Evolutionary conservation across 2,888 invertebrate genomes (phyloP).

Genomic region (Micoletzkya japonica): DNA sequence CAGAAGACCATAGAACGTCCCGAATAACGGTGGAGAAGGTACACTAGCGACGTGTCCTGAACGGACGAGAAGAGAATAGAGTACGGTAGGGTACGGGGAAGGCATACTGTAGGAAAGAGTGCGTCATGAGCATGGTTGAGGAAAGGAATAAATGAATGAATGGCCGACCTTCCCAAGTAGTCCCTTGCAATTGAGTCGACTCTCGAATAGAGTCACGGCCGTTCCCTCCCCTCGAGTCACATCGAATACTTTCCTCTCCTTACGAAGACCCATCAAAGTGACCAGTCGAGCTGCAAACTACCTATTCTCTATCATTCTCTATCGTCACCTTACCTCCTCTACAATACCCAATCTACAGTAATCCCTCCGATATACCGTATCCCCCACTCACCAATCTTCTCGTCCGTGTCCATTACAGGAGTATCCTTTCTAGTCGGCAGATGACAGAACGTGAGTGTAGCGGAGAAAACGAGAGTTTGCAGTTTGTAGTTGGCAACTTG

Average conservation of each 20-base stretch:
- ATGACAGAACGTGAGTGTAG: conserved; percentile 84
- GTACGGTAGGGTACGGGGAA: neutral
- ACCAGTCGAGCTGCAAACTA: conserved; percentile 10
- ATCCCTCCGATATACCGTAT: neutral
- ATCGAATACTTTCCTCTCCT: conserved; percentile 79
- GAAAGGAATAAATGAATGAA: neutral
- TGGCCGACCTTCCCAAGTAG: conserved; percentile 57
- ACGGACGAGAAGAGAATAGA: neutral
- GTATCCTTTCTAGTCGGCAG: conserved; percentile 71
- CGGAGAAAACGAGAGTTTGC: conserved; percentile 95
- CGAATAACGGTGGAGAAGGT: conserved; percentile 81
- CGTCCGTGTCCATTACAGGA: conserved; percentile 62
- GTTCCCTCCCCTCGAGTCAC: conserved; percentile 82
- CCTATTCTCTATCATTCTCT: neutral
- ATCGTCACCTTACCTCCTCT: neutral
- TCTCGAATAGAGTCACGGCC: conserved; percentile 80
- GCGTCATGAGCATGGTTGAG: neutral
- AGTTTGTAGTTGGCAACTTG: conserved; percentile 65
- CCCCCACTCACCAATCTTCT: conserved; percentile 66
- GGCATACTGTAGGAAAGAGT: neutral
- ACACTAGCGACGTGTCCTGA: conserved; percentile 87
- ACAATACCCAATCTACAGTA: neutral
- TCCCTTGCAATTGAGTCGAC: conserved; percentile 72
- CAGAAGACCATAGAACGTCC: conserved; percentile 88
- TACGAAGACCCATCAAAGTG: conserved; percentile 48